phyloP scores from a whole-genome alignment of 2,113 vertebrate genomes.

The Theristicus caerulescens region DNA sequence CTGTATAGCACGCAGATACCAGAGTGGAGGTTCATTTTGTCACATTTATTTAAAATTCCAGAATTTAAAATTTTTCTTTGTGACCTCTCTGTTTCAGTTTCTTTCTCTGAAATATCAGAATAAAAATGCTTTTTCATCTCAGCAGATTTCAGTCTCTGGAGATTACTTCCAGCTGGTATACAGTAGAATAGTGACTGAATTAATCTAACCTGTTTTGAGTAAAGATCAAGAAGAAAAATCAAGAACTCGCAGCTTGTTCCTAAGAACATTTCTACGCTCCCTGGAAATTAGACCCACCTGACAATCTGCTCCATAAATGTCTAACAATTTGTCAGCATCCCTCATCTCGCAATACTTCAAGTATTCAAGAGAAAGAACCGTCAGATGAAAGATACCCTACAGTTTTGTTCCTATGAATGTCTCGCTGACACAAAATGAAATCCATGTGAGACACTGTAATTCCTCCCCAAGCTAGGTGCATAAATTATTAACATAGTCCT shows the following conservation, averaged over 20 bases:
- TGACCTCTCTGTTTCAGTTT: background rate
- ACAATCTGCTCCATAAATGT: background rate
- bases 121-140: background rate
- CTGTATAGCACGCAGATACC: background rate
- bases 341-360: background rate
- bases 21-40: background rate
- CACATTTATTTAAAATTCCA: background rate
- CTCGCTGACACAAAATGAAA: background rate
- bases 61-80: background rate
- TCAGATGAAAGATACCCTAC: background rate
- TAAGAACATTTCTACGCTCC: background rate
- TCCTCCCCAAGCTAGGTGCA: background rate
- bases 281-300: background rate
- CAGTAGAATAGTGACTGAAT: background rate
- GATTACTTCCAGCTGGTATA: background rate
- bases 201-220: background rate
- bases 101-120: background rate
- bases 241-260: background rate
- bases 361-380: background rate
- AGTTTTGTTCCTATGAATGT: background rate
- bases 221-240: background rate
- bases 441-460: background rate
- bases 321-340: background rate
- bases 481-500: background rate
- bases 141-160: background rate